Percentiles rank a stretch among this genome's conserved stretches.
These are phyloP conservation scores for Malurus cyaneus DNA, from an alignment of 2,113 vertebrate species.

Conservation along the genomic window DNA sequence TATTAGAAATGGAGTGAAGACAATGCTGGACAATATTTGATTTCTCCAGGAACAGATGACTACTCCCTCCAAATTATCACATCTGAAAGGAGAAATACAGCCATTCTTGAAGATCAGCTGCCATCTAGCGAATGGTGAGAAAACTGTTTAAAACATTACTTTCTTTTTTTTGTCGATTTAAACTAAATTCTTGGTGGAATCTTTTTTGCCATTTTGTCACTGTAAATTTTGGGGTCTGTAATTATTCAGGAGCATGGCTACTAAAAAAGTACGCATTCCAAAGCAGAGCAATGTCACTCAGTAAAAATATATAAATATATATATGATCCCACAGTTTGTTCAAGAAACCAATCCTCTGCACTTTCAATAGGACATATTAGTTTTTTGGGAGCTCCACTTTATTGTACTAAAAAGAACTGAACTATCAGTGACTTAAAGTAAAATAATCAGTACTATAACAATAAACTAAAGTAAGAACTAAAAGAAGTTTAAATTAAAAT, in stretches of 20 bases:
- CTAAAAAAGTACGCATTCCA: neutral
- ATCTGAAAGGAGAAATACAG: neutral
- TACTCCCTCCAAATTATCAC: neutral
- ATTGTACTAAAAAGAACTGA: neutral
- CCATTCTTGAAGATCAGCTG: conserved; percentile 64
- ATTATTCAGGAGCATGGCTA: neutral
- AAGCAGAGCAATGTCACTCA: neutral
- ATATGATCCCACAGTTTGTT: neutral
- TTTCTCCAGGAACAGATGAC: neutral
- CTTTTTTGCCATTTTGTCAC: neutral
- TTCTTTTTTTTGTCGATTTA: neutral
- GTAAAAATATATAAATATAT: neutral
- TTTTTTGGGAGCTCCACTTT: neutral
- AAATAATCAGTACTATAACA: neutral
- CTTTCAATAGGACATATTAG: neutral
- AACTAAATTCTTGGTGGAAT: neutral
- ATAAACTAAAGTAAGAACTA: neutral
- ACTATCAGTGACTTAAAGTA: neutral
- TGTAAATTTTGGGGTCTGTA: neutral
- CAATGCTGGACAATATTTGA: neutral
- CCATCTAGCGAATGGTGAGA: conserved; percentile 66
- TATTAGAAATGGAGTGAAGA: neutral
- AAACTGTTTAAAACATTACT: neutral
- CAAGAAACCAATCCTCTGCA: neutral
- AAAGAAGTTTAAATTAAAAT: neutral